phyloP scores from a whole-genome alignment of 1,140 invertebrate genomes.

The Drosophila takahashii region DNA sequence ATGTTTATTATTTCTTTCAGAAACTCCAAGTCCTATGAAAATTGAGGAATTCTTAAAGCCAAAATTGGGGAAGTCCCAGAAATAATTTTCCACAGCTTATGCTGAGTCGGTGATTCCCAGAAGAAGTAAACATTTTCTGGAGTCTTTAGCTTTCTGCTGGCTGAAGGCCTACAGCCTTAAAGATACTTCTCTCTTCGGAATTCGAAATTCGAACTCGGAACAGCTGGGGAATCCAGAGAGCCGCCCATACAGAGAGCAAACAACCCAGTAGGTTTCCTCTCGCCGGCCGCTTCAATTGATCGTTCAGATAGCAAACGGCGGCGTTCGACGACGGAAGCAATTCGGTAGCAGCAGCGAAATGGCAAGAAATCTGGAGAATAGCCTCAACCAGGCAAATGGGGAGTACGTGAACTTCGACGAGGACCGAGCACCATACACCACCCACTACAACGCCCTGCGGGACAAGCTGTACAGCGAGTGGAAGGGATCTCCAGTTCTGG shows the following conservation, averaged over 20 bases:
- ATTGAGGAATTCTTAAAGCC: too few species aligned
- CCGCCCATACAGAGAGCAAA: not conserved
- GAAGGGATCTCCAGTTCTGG: slow-evolving; percentile 20
- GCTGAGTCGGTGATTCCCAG: slow-evolving; percentile 4
- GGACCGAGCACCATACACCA: slow-evolving; percentile 34
- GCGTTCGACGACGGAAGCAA: not conserved
- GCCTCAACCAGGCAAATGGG: not conserved
- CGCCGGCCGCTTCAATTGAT: not conserved
- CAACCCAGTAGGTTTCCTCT: not conserved
- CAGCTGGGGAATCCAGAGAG: slow-evolving; percentile 4
- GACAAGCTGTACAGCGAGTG: slow-evolving; percentile 31
- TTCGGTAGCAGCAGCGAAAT: not conserved
- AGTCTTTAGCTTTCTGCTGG: not conserved
- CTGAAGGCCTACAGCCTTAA: not conserved
- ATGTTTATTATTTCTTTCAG: not conserved
- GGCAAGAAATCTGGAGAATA: slow-evolving; percentile 21
- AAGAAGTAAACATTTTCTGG: not conserved
- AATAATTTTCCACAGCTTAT: not conserved
- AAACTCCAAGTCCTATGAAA: not conserved
- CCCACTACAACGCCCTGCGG: slow-evolving; percentile 42
- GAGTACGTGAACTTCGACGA: slow-evolving; percentile 40
- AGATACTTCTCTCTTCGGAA: not conserved
- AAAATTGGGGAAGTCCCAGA: not conserved
- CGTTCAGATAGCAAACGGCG: slow-evolving; percentile 6
- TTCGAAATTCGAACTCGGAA: not conserved